Conservation (phyloP, 2,888 invertebrate species). For the Apantesis nais region DNA sequence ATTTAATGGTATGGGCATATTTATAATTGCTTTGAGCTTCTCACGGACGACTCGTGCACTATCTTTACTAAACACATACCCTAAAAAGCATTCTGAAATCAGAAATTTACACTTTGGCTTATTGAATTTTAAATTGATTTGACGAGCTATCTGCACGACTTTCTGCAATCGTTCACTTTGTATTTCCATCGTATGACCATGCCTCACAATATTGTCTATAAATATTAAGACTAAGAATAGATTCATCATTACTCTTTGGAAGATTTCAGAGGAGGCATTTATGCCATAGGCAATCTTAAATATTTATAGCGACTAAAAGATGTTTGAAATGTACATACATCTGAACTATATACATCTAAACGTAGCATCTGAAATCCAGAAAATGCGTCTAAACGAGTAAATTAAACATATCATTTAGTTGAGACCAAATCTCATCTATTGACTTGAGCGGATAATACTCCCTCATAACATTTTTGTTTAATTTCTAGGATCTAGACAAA, state of each 20-base stretch:
- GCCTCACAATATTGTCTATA: not conserved
- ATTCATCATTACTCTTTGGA: no score
- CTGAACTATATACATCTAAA: conserved; percentile 2
- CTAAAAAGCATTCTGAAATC: not conserved
- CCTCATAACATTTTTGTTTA: not conserved
- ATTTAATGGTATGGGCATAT: not conserved
- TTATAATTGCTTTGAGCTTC: conserved; percentile 1
- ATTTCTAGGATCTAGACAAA: conserved; percentile 12
- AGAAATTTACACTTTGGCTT: no score
- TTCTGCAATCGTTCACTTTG: not conserved
- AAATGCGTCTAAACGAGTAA: conserved; percentile 4
- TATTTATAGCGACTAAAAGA: conserved; percentile 8
- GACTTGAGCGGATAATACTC: no score
- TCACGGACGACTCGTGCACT: not conserved
- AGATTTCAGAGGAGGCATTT: no score
- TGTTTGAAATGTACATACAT: conserved; percentile 3
- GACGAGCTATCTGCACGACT: conserved; percentile 1
- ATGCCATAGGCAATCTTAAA: conserved; percentile 3
- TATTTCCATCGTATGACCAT: not conserved
- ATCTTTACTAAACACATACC: not conserved
- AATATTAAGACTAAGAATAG: not conserved
- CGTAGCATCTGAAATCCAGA: conserved; percentile 8
- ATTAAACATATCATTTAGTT: not conserved
- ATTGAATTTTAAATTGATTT: no score
- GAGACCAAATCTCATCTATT: not conserved